These are phyloP conservation scores for Rhagonycha fulva DNA, from an alignment of 2,888 invertebrate genomes.

Conservation along the genomic window DNA sequence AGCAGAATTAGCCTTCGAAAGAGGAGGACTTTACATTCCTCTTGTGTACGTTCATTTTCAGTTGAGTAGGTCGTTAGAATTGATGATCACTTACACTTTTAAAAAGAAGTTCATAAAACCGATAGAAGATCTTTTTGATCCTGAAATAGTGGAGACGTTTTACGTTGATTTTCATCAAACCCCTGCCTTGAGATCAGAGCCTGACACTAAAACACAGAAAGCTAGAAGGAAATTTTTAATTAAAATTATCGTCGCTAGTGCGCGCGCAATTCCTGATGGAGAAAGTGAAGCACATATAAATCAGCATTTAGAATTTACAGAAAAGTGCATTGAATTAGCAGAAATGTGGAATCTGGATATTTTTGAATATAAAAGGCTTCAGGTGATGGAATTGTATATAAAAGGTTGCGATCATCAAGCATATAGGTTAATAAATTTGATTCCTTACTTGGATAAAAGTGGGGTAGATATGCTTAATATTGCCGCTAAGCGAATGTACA, in stretches of 20 bases:
- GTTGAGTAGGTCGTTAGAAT: slow-evolving; percentile 74
- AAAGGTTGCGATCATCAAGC: slow-evolving; percentile 66
- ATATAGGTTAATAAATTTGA: slow-evolving; percentile 65
- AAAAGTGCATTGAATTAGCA: slow-evolving; percentile 71
- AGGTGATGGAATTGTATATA: slow-evolving; percentile 67
- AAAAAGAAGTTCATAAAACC: slow-evolving; percentile 75
- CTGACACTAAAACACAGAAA: slow-evolving; percentile 70
- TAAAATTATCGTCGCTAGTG: slow-evolving; percentile 72
- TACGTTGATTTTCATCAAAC: slow-evolving; percentile 57
- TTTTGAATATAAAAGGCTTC: slow-evolving; percentile 75
- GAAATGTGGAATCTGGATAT: slow-evolving; percentile 77
- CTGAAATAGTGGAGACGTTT: slow-evolving; percentile 65
- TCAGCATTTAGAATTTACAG: slow-evolving; percentile 70
- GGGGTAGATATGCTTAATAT: slow-evolving; percentile 76
- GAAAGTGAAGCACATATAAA: slow-evolving; percentile 56
- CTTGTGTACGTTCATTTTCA: slow-evolving; percentile 81
- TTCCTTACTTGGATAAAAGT: slow-evolving; percentile 71
- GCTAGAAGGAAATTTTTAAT: slow-evolving; percentile 74
- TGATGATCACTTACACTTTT: slow-evolving; percentile 73
- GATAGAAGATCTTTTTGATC: slow-evolving; percentile 77
- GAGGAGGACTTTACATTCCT: slow-evolving; percentile 74
- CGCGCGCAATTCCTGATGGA: slow-evolving; percentile 71
- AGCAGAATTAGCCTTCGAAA: slow-evolving; percentile 77
- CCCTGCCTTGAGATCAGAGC: slow-evolving; percentile 63
- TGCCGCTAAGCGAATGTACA: slow-evolving; percentile 79